Conservation (phyloP, 2,888 invertebrate genomes). For the Drosophila limbata region DNA sequence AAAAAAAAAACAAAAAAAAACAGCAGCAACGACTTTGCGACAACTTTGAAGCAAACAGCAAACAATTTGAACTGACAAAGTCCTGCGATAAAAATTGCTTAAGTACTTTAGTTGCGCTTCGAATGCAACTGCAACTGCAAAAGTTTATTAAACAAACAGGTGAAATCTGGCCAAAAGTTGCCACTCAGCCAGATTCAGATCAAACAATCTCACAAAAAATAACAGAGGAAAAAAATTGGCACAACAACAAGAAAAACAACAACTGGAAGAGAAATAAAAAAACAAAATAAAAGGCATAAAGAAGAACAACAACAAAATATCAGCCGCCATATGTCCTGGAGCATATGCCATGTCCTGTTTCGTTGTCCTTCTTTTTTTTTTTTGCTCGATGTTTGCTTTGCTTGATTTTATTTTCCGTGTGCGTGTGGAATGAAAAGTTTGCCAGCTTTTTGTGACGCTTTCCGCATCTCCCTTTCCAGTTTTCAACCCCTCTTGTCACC, state of each 20-base stretch:
- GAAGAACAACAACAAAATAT: slow-evolving; percentile 24
- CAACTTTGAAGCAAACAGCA: slow-evolving; percentile 67
- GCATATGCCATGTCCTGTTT: slow-evolving; percentile 50
- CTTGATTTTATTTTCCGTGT: slow-evolving; percentile 52
- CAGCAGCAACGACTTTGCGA: slow-evolving; percentile 42
- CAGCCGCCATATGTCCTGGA: slow-evolving; percentile 53
- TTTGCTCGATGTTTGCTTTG: slow-evolving; percentile 23
- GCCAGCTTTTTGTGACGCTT: slow-evolving; percentile 28
- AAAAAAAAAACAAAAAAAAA: neutral
- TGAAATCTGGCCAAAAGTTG: slow-evolving; percentile 55
- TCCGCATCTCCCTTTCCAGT: neutral
- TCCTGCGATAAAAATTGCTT: slow-evolving; percentile 76
- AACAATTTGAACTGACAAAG: slow-evolving; percentile 80
- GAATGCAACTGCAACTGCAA: slow-evolving; percentile 49
- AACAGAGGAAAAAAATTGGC: slow-evolving; percentile 16
- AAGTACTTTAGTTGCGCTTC: slow-evolving; percentile 73
- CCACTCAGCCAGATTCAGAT: slow-evolving; percentile 58
- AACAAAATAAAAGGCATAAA: slow-evolving; percentile 11
- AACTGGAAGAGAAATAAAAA: neutral
- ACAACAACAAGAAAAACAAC: neutral
- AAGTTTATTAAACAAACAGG: slow-evolving; percentile 76
- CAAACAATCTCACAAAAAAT: slow-evolving; percentile 22
- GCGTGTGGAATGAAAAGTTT: slow-evolving; percentile 53
- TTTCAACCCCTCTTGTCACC: too few relatives aligned
- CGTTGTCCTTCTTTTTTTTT: neutral